Evolutionary conservation across 1,140 invertebrate species (phyloP).

Genomic region (Achroia grisella): DNA sequence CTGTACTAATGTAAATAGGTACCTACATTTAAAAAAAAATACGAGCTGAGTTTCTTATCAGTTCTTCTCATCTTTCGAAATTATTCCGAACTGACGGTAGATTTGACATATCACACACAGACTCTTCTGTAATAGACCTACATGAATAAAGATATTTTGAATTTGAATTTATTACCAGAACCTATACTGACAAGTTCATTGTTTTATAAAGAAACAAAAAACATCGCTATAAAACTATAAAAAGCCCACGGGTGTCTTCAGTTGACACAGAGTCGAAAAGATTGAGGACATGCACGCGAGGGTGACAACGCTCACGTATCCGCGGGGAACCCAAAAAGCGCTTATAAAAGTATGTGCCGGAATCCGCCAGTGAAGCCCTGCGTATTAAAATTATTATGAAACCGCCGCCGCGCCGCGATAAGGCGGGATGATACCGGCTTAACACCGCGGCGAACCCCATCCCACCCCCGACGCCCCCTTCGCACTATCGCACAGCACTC

Average conservation of each 20-base stretch:
- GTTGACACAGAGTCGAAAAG: constrained; percentile 22
- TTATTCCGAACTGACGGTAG: too few species aligned
- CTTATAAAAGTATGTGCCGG: constrained; percentile 50
- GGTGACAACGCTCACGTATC: constrained; percentile 27
- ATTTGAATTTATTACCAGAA: too few species aligned
- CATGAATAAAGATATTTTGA: too few species aligned
- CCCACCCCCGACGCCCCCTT: constrained; percentile 9
- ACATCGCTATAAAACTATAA: constrained; percentile 47
- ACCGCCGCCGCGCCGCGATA: constrained; percentile 55
- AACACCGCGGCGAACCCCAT: constrained; percentile 23
- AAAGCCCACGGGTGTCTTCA: constrained; percentile 45
- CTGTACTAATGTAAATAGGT: too few species aligned
- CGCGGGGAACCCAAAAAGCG: constrained; percentile 32
- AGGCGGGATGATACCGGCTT: constrained; percentile 65
- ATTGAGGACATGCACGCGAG: constrained; percentile 39
- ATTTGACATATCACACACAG: too few species aligned
- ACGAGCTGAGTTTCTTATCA: too few species aligned
- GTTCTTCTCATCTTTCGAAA: too few species aligned
- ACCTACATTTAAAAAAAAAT: too few species aligned
- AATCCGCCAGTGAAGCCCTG: constrained; percentile 25
- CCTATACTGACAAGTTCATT: too few species aligned
- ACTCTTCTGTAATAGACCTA: too few species aligned
- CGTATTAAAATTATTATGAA: constrained; percentile 72
- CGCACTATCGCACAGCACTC: constrained; percentile 53
- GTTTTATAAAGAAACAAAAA: constrained; percentile 2